Evolutionary conservation across 2,888 invertebrate genomes (phyloP).

Genomic region (Lottia gigantea): DNA sequence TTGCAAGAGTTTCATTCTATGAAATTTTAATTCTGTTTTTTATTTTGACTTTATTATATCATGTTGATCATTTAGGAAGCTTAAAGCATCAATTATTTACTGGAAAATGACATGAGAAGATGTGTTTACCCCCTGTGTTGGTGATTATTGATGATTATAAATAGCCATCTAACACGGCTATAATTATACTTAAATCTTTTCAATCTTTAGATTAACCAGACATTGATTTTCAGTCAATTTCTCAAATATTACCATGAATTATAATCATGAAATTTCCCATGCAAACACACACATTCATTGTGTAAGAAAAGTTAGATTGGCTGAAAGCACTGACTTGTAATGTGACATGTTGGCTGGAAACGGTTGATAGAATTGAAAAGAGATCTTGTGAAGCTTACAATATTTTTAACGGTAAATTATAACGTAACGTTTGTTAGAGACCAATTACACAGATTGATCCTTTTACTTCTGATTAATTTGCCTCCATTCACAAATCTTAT

Average conservation of each 20-base stretch:
- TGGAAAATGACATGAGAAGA: too few species aligned
- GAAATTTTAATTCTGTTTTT: too few species aligned
- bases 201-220: not conserved
- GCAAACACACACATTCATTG: too few species aligned
- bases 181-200: slow-evolving; percentile 7
- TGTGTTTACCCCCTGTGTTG: slow-evolving; percentile 4
- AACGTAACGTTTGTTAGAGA: not conserved
- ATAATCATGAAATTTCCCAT: too few species aligned
- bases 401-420: too few species aligned
- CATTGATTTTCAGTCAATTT: not conserved
- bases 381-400: not conserved
- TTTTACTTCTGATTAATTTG: slow-evolving; percentile 3
- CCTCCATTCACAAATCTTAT: not conserved
- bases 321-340: not conserved
- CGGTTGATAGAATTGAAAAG: not conserved
- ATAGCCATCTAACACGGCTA: not conserved
- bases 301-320: not conserved
- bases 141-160: not conserved
- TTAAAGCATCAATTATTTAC: too few species aligned
- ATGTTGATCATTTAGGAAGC: too few species aligned
- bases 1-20: too few species aligned
- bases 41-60: too few species aligned
- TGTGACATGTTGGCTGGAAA: slow-evolving; percentile 2
- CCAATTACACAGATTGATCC: slow-evolving; percentile 4
- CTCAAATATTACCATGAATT: not conserved